These are phyloP conservation scores for Euphonia xanthogaster DNA, from an alignment of 2,797 vertebrate genomes.

Conservation along the genomic window DNA sequence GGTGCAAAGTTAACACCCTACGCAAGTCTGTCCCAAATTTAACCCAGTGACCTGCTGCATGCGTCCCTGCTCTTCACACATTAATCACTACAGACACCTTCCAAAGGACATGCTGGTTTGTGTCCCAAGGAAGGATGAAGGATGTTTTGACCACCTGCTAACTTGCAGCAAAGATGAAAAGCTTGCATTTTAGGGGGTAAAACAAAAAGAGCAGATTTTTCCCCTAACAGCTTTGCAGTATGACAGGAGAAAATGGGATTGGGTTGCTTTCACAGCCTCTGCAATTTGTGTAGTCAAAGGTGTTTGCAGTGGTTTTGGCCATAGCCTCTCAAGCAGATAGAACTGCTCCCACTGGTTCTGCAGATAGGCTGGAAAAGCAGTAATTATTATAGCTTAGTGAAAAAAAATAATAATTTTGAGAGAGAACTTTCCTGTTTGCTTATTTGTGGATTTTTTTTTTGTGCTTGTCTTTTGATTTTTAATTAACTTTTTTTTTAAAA, in stretches of 20 bases:
- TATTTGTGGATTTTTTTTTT: background rate
- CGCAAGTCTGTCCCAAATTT: background rate
- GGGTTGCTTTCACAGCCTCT: background rate
- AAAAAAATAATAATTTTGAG: background rate
- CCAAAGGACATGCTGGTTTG: background rate
- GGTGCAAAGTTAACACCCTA: background rate
- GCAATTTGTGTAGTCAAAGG: background rate
- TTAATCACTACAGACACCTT: conserved; percentile 3
- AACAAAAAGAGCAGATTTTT: background rate
- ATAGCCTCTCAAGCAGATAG: background rate
- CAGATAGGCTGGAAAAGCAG: background rate
- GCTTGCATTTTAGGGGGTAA: background rate
- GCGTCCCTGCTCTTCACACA: background rate
- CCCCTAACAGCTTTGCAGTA: background rate
- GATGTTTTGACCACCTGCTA: conserved; percentile 16
- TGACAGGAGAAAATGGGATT: background rate
- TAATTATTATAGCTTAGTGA: background rate
- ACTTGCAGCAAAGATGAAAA: conserved; percentile 8
- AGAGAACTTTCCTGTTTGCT: background rate
- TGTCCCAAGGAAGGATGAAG: conserved; percentile 24
- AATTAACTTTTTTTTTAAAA: background rate
- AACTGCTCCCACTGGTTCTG: background rate
- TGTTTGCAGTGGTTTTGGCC: background rate
- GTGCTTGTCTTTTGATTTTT: background rate
- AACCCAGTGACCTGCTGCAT: conserved; percentile 37